These are phyloP conservation scores for Montipora sp. DNA, from an alignment of 64 coral and sea anemone genomes.

Conservation along the genomic window DNA sequence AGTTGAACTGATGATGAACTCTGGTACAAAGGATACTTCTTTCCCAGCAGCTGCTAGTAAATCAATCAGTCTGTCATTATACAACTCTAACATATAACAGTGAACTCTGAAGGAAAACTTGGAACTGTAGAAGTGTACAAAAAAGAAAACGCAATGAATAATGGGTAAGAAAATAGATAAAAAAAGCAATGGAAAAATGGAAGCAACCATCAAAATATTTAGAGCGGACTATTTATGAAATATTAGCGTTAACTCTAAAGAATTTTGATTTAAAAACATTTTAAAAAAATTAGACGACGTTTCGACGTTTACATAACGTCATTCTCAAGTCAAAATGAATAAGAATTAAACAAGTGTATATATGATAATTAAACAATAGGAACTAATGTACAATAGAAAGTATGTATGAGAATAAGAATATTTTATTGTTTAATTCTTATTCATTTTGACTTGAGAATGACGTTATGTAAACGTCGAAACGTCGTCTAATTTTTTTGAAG, in stretches of 20 bases:
- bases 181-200: not conserved
- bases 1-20: not conserved
- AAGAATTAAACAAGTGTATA: too few species aligned
- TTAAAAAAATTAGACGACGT: too few species aligned
- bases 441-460: too few species aligned
- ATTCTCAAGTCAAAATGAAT: too few species aligned
- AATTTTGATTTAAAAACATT: too few species aligned
- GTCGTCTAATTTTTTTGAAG: too few species aligned
- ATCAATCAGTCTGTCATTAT: conserved; percentile 94
- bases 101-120: conserved; percentile 92
- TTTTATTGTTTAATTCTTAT: too few species aligned
- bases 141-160: not conserved
- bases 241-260: not conserved
- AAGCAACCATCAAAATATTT: not conserved
- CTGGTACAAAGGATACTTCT: conserved; percentile 73
- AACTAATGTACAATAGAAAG: too few species aligned
- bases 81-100: conserved; percentile 95
- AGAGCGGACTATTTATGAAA: not conserved
- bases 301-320: too few species aligned
- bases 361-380: too few species aligned
- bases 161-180: not conserved
- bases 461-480: too few species aligned
- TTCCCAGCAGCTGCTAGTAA: conserved; percentile 72
- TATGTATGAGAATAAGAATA: too few species aligned
- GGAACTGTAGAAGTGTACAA: conserved; percentile 51